These are phyloP conservation scores for Accipiter virgatus DNA, from an alignment of 2,113 vertebrate species.

Conservation along the genomic window DNA sequence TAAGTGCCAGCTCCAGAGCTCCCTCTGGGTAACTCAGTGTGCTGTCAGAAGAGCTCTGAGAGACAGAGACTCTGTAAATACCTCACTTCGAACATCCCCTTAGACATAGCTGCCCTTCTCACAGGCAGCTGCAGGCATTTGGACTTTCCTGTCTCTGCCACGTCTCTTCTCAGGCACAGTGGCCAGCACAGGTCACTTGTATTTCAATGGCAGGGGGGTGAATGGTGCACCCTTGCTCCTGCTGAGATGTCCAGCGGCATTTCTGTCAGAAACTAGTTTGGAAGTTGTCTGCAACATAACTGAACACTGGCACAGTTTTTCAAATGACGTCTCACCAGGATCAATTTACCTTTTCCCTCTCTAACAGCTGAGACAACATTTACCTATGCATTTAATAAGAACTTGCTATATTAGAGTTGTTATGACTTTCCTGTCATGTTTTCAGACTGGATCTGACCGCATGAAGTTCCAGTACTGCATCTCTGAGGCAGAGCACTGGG, in stretches of 20 bases:
- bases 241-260: neutral
- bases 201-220: neutral
- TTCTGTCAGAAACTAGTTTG: neutral
- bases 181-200: neutral
- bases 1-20: neutral
- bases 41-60: neutral
- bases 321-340: neutral
- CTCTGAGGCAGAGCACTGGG: neutral
- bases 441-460: neutral
- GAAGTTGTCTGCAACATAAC: neutral
- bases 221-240: neutral
- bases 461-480: neutral
- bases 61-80: neutral
- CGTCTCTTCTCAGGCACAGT: neutral
- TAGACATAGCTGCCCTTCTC: neutral
- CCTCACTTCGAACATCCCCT: neutral
- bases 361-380: neutral
- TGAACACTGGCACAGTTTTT: neutral
- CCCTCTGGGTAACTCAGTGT: neutral
- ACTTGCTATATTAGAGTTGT: neutral
- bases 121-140: neutral
- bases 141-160: neutral
- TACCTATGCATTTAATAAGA: neutral
- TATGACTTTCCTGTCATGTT: neutral
- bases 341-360: neutral